Percentiles rank a stretch among this genome's conserved stretches.
Conservation (phyloP, 2,113 vertebrate species). For the human (Homo sapiens) region GRCh38 chr5:120968001-120968500, state of each 20-base stretch:
- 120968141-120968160: neutral
- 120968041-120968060: neutral
- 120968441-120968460: neutral
- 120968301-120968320: neutral
- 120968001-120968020: neutral
- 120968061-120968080: neutral
- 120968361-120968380: neutral
- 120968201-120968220: neutral
- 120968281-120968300: neutral
- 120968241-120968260: neutral
- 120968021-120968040: neutral
- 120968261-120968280: neutral
- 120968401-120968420: neutral
- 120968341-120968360: neutral
- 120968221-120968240: neutral
- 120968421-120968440: neutral
- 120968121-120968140: neutral
- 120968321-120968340: too few relatives aligned
- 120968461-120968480: neutral
- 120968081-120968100: neutral
- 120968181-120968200: neutral
- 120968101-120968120: neutral
- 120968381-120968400: neutral
- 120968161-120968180: too few relatives aligned
- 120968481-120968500: neutral